Conservation (phyloP, 1,140 invertebrate species). For the Heliothis subflexa region DNA sequence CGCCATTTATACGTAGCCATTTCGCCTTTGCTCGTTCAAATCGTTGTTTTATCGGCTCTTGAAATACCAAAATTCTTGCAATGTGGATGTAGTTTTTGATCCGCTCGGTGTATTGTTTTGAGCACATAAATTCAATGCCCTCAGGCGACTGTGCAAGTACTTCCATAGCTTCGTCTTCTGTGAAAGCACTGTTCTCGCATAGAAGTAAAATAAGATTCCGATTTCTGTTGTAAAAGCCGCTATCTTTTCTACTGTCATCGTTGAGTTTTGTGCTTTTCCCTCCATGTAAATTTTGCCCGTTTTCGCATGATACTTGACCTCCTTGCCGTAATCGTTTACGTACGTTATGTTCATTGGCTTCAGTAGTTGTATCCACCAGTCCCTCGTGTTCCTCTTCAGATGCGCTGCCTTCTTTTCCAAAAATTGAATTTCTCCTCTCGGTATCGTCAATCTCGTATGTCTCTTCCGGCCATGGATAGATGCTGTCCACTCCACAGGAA, state of each 20-base stretch:
- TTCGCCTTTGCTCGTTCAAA: slow-evolving; percentile 50
- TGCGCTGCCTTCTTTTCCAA: background rate
- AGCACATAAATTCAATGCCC: slow-evolving; percentile 48
- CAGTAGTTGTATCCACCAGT: background rate
- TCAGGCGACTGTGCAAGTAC: slow-evolving; percentile 50
- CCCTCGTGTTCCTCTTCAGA: background rate
- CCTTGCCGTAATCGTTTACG: background rate
- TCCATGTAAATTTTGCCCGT: background rate
- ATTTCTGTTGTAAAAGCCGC: slow-evolving; percentile 9
- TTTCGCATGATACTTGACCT: background rate
- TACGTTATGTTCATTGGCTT: background rate
- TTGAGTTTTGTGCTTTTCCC: too few species aligned
- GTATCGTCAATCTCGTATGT: background rate
- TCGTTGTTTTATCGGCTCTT: slow-evolving; percentile 55
- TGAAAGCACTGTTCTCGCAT: slow-evolving; percentile 58
- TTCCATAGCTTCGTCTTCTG: slow-evolving; percentile 54
- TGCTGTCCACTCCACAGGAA: slow-evolving; percentile 43
- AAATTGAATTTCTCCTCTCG: background rate
- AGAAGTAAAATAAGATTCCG: slow-evolving; percentile 49
- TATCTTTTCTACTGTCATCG: too few species aligned
- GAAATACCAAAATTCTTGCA: slow-evolving; percentile 63
- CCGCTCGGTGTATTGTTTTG: slow-evolving; percentile 38
- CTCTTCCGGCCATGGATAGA: background rate
- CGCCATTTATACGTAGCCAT: background rate
- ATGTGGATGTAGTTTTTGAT: slow-evolving; percentile 52